Percentiles rank a stretch among this genome's conserved stretches.
phyloP scores from a whole-genome alignment of 2,888 invertebrate genomes.

The Drosophila infuscata region DNA sequence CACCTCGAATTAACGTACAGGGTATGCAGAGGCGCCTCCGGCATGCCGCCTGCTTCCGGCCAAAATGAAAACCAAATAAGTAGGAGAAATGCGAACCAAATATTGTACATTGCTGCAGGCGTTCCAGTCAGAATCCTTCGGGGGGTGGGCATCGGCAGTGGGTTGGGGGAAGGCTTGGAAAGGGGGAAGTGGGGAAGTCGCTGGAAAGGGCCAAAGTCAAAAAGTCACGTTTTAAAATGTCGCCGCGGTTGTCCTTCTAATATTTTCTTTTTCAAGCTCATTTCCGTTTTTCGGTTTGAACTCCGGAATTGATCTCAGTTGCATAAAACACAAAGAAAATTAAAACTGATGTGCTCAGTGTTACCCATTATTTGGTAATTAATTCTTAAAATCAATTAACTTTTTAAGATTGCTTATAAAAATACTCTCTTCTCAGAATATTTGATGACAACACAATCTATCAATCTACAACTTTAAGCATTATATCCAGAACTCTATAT shows the following conservation, averaged over 20 bases:
- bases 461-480: background rate
- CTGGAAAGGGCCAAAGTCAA: constrained; percentile 31
- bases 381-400: background rate
- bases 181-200: background rate
- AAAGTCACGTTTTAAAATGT: constrained; percentile 71
- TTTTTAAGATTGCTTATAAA: background rate
- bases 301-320: constrained; percentile 28
- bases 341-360: constrained; percentile 2
- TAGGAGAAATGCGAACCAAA: constrained; percentile 63
- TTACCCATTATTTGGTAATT: background rate
- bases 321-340: constrained; percentile 24
- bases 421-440: background rate
- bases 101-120: constrained; percentile 62
- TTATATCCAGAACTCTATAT: background rate
- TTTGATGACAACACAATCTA: background rate
- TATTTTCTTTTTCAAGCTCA: constrained; percentile 64
- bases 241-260: constrained; percentile 65
- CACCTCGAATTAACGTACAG: background rate
- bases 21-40: constrained; percentile 28
- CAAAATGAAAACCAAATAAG: constrained; percentile 46
- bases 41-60: constrained; percentile 23
- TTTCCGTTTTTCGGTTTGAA: constrained; percentile 55
- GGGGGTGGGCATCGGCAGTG: background rate
- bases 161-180: background rate
- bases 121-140: background rate